Percentiles rank a stretch among this genome's conserved stretches.
These are phyloP conservation scores for Chorisops tibialis DNA, from an alignment of 2,888 invertebrate species.

Conservation along the genomic window DNA sequence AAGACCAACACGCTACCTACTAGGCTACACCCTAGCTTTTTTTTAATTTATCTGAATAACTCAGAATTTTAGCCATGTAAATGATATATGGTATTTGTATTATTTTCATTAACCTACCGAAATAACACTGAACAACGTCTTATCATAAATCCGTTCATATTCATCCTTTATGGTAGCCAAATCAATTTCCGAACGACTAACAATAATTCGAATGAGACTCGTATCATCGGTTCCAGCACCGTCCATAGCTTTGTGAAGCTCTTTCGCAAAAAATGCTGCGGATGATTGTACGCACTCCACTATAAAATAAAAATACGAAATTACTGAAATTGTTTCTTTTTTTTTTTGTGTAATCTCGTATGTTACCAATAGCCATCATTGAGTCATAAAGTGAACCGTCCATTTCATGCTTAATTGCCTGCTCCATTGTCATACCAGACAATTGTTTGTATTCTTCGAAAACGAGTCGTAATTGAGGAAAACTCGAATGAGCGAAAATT, in stretches of 20 bases:
- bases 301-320: conserved; percentile 42
- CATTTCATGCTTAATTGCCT: conserved; percentile 66
- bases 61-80: too few species aligned
- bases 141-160: conserved; percentile 67
- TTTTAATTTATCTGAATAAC: not conserved
- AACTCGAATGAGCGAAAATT: conserved; percentile 71
- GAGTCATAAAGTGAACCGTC: conserved; percentile 66
- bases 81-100: not conserved
- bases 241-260: conserved; percentile 63
- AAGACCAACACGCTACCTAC: too few species aligned
- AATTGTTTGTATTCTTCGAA: conserved; percentile 73
- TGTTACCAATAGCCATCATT: conserved; percentile 65
- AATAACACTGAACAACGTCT: conserved; percentile 63
- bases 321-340: not conserved
- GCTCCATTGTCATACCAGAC: conserved; percentile 69
- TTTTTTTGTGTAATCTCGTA: not conserved
- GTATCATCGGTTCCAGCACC: conserved; percentile 71
- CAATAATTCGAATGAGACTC: conserved; percentile 67
- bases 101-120: conserved; percentile 53
- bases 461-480: conserved; percentile 64
- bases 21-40: not conserved
- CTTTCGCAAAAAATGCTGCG: conserved; percentile 66
- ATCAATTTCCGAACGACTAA: conserved; percentile 68
- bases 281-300: conserved; percentile 69
- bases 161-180: conserved; percentile 66